Percentiles rank a stretch among this genome's conserved stretches.
These are phyloP conservation scores for Agapornis roseicollis DNA, from an alignment of 2,113 vertebrate species.

Conservation along the genomic window DNA sequence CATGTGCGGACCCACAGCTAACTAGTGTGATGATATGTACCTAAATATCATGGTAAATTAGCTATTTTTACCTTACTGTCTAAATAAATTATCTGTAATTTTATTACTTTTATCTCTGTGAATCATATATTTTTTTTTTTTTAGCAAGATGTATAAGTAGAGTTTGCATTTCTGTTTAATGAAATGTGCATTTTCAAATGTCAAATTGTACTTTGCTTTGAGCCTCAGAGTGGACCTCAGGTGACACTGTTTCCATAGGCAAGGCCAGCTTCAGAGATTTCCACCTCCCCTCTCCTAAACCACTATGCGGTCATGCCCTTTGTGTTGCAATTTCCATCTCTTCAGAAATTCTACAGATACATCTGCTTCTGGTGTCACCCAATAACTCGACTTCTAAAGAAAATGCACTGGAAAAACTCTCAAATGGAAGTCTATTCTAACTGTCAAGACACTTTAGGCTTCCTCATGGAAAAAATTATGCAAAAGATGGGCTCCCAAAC, in stretches of 20 bases:
- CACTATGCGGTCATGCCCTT: neutral
- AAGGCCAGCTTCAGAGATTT: neutral
- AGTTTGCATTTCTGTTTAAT: neutral
- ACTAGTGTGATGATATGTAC: neutral
- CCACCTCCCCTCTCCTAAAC: neutral
- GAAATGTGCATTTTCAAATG: slow-evolving; percentile 2
- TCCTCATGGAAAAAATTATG: neutral
- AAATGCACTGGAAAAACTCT: neutral
- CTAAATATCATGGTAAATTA: neutral
- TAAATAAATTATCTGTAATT: neutral
- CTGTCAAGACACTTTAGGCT: neutral
- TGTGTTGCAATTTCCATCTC: neutral
- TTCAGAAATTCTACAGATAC: neutral
- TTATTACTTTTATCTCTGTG: neutral
- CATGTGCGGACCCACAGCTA: neutral
- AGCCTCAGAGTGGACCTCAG: neutral
- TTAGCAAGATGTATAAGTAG: neutral
- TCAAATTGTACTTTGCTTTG: neutral
- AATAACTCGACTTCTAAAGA: neutral
- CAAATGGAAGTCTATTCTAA: neutral
- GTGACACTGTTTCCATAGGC: neutral
- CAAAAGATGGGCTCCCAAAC: neutral
- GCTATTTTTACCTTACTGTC: neutral
- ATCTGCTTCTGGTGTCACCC: neutral
- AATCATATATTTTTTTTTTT: neutral